phyloP scores from a whole-genome alignment of 2,888 invertebrate species.

The Drosophila mayaguana region DNA sequence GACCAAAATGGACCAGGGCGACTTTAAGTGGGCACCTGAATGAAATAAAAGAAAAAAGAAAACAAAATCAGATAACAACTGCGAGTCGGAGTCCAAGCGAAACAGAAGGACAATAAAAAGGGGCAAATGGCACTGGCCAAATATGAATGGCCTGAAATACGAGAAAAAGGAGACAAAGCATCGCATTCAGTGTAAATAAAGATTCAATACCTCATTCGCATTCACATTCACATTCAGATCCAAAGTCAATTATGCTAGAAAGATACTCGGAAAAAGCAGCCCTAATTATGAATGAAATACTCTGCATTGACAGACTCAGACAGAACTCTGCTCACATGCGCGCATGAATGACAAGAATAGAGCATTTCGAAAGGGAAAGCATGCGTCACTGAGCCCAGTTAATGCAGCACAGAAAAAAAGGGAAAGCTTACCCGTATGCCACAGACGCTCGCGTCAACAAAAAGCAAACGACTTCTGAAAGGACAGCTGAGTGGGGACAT shows the following conservation, averaged over 20 bases:
- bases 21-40: slow-evolving; percentile 57
- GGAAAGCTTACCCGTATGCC: slow-evolving; percentile 23
- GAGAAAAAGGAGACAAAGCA: slow-evolving; percentile 17
- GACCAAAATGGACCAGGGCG: slow-evolving; percentile 39
- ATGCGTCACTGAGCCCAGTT: slow-evolving; percentile 9
- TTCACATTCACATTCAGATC: background rate
- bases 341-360: slow-evolving; percentile 27
- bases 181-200: slow-evolving; percentile 46
- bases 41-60: slow-evolving; percentile 19
- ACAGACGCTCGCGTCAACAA: slow-evolving; percentile 29
- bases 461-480: slow-evolving; percentile 34
- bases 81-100: slow-evolving; percentile 31
- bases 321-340: background rate
- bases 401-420: slow-evolving; percentile 1
- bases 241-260: background rate
- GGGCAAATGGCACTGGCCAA: slow-evolving; percentile 45
- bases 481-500: slow-evolving; percentile 66
- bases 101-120: slow-evolving; percentile 43
- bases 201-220: slow-evolving; percentile 51
- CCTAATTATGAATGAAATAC: slow-evolving; percentile 4
- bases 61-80: slow-evolving; percentile 23
- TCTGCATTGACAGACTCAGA: background rate
- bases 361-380: slow-evolving; percentile 21
- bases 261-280: background rate
- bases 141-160: slow-evolving; percentile 45